Conservation (phyloP, 2,888 invertebrate genomes). For the Acanthosepion esculentum region DNA sequence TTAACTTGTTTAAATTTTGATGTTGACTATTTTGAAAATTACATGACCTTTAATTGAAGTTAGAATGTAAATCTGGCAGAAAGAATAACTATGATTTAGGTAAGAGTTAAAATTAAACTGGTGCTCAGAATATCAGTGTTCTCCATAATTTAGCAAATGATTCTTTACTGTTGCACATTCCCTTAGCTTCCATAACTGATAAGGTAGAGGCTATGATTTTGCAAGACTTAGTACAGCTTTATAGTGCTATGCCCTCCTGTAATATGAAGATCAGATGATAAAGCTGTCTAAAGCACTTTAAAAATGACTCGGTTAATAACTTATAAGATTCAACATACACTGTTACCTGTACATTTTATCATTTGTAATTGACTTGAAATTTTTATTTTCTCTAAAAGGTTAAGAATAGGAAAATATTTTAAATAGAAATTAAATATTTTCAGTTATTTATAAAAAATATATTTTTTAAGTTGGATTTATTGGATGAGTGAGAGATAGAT, state of each 20-base stretch:
- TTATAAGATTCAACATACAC: no score
- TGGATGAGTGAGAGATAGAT: no score
- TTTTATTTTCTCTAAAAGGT: no score
- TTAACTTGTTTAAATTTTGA: background rate
- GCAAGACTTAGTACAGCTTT: background rate
- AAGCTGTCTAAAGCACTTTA: background rate
- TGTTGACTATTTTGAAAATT: background rate
- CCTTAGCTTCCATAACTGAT: background rate
- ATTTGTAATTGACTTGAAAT: no score
- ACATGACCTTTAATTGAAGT: background rate
- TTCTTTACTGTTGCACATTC: background rate
- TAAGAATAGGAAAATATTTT: no score
- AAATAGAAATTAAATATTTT: no score
- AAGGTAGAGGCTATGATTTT: background rate
- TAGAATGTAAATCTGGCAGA: background rate
- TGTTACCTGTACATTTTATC: no score
- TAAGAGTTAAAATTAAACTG: background rate
- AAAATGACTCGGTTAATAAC: no score
- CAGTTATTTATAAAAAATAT: no score
- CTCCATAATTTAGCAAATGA: background rate
- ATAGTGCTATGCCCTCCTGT: no score
- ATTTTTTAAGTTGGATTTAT: no score
- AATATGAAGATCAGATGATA: background rate
- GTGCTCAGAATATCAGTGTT: background rate
- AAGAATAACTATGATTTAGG: background rate